These are phyloP conservation scores for Bovichtus variegatus DNA, from an alignment of 2,797 vertebrate species.

Conservation along the genomic window DNA sequence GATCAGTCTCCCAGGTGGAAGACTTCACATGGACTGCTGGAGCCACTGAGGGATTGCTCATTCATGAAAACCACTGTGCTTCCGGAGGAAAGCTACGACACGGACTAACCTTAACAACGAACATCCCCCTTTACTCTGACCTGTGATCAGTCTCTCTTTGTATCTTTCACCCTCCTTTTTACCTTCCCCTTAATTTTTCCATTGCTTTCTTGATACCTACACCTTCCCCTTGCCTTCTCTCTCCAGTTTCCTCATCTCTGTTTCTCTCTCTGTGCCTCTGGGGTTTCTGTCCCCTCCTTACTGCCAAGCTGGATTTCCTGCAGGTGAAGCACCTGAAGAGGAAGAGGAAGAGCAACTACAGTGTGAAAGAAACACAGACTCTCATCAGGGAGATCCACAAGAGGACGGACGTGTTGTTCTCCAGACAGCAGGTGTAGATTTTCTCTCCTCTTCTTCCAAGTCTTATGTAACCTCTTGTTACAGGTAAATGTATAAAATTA, in stretches of 20 bases:
- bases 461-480: neutral
- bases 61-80: conserved; percentile 18
- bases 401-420: conserved; percentile 92
- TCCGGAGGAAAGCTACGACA: conserved; percentile 27
- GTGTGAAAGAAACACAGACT: conserved; percentile 94
- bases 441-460: conserved; percentile 3
- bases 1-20: conserved; percentile 26
- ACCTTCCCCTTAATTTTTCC: neutral
- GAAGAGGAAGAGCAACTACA: conserved; percentile 97
- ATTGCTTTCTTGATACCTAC: neutral
- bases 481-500: neutral
- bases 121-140: conserved; percentile 1
- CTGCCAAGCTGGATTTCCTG: conserved; percentile 82
- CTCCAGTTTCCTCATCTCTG: neutral
- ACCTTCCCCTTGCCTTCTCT: too few species aligned
- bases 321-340: conserved; percentile 94
- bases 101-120: conserved; percentile 23
- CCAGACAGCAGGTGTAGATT: conserved; percentile 87
- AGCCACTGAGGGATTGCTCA: conserved; percentile 28
- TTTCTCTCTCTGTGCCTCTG: conserved; percentile 25
- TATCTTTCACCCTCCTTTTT: neutral
- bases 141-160: conserved; percentile 20
- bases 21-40: conserved; percentile 22
- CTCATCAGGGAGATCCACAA: conserved; percentile 95
- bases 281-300: conserved; percentile 27